Evolutionary conservation across 2,888 invertebrate species (phyloP).

Genomic region (Dioctria linearis): DNA sequence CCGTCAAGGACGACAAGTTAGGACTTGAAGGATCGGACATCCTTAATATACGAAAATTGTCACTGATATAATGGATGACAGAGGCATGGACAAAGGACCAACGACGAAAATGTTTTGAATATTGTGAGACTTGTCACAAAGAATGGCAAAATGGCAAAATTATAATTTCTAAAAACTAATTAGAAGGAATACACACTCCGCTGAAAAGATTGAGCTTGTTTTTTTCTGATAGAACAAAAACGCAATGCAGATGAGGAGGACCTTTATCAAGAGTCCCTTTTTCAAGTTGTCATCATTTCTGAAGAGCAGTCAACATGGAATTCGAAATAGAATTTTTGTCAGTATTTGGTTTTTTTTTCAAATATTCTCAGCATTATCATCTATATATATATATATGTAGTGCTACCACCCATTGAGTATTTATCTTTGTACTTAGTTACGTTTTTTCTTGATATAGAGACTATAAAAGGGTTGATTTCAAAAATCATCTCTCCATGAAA

Average conservation of each 20-base stretch:
- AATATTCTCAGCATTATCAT: background rate
- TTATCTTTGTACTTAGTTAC: too few species aligned
- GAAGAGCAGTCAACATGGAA: conserved; percentile 9
- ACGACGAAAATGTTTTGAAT: conserved; percentile 33
- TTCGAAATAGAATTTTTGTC: background rate
- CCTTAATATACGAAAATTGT: conserved; percentile 33
- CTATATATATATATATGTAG: too few species aligned
- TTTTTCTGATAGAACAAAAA: background rate
- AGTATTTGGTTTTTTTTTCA: background rate
- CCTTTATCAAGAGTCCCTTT: conserved; percentile 16
- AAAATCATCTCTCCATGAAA: background rate
- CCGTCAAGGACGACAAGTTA: background rate
- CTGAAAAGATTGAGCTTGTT: conserved; percentile 23
- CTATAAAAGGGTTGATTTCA: background rate
- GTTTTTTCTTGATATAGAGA: too few species aligned
- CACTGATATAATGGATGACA: conserved; percentile 33
- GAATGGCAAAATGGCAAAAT: background rate
- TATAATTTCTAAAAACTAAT: conserved; percentile 36
- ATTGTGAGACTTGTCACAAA: background rate
- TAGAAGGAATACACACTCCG: background rate
- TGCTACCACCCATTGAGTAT: too few species aligned
- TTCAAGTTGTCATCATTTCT: conserved; percentile 29
- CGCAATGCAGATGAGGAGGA: conserved; percentile 14
- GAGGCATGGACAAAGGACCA: conserved; percentile 24
- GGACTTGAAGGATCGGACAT: conserved; percentile 14